Conservation (phyloP, 2,113 vertebrate genomes). For the Parotia lawesii region DNA sequence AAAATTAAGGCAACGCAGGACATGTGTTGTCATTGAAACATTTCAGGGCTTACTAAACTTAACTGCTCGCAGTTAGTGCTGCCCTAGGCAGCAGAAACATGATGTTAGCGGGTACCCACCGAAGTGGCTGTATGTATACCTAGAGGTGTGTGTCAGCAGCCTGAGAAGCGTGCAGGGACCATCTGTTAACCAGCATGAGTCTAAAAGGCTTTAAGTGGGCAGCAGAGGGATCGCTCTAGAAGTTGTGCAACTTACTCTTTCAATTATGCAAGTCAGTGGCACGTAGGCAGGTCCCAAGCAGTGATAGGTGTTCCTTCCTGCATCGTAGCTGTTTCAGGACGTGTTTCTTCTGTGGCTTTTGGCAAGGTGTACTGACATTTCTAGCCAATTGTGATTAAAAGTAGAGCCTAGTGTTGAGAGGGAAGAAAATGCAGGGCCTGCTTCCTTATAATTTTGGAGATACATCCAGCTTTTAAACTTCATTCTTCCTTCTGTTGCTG, state of each 20-base stretch:
- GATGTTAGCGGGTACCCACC: not conserved
- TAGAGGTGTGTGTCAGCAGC: not conserved
- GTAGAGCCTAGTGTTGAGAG: not conserved
- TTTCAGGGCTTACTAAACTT: not conserved
- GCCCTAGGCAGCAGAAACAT: not conserved
- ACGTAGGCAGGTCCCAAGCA: not conserved
- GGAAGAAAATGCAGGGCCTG: not conserved
- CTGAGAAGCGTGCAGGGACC: not conserved
- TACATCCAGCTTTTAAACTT: not conserved
- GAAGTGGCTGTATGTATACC: not conserved
- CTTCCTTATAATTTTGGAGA: not conserved
- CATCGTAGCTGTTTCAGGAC: not conserved
- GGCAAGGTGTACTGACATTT: not conserved
- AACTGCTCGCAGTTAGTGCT: not conserved
- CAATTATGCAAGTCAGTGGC: not conserved
- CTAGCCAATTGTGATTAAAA: not conserved
- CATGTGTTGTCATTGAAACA: not conserved
- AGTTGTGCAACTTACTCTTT: not conserved
- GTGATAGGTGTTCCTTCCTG: not conserved
- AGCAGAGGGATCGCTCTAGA: not conserved
- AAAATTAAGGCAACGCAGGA: not conserved
- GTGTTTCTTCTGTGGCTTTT: not conserved
- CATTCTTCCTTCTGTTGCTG: not conserved
- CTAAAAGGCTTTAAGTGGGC: not conserved
- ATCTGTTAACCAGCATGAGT: not conserved